These are phyloP conservation scores for Agrotis clavis DNA, from an alignment of 2,888 invertebrate species.

Conservation along the genomic window DNA sequence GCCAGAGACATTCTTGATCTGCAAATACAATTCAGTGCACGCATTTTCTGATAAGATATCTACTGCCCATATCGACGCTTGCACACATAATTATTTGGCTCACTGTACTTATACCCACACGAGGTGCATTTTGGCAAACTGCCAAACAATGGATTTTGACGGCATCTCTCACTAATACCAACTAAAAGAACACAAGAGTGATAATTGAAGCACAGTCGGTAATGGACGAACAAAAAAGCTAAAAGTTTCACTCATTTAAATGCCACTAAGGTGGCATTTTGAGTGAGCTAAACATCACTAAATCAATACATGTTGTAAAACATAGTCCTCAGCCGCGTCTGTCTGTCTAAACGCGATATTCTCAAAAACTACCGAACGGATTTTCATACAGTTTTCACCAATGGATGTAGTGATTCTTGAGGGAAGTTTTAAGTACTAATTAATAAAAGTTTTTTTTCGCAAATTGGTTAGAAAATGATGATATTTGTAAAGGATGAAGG, in stretches of 20 bases:
- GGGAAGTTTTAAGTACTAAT: too few species aligned
- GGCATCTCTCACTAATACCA: slow-evolving; percentile 74
- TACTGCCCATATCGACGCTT: neutral
- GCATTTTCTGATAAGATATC: neutral
- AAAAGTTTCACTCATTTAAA: slow-evolving; percentile 51
- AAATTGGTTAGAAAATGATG: too few species aligned
- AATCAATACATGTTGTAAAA: too few species aligned
- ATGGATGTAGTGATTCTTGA: too few species aligned
- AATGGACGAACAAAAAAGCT: slow-evolving; percentile 58
- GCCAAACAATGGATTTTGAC: slow-evolving; percentile 77
- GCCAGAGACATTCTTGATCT: neutral
- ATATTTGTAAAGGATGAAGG: too few species aligned
- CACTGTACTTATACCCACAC: slow-evolving; percentile 48
- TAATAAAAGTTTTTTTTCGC: too few species aligned
- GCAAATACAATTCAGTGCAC: neutral
- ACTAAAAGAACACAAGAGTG: slow-evolving; percentile 70
- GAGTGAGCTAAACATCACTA: slow-evolving; percentile 36
- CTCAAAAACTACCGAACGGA: too few species aligned
- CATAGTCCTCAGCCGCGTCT: too few species aligned
- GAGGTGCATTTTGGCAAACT: slow-evolving; percentile 74
- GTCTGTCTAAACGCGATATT: too few species aligned
- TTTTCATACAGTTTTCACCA: too few species aligned
- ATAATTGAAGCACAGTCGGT: slow-evolving; percentile 73
- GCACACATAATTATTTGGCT: slow-evolving; percentile 16
- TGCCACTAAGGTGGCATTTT: slow-evolving; percentile 40